Percentiles rank a stretch among this genome's conserved stretches.
phyloP scores from a whole-genome alignment of 2,888 invertebrate genomes.

The Gibbula magus region DNA sequence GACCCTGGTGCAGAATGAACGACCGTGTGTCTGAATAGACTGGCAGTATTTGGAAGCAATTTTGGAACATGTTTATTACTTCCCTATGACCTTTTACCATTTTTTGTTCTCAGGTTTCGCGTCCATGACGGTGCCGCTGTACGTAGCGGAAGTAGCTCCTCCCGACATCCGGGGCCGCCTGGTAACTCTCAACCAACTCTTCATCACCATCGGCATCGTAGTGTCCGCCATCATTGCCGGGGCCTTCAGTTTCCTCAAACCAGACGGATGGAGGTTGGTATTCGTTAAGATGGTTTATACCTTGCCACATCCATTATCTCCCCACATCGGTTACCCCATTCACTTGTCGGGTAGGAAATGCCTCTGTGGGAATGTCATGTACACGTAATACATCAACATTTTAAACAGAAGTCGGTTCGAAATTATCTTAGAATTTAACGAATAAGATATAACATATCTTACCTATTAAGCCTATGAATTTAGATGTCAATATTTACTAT shows the following conservation, averaged over 20 bases:
- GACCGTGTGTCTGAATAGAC: too few relatives aligned
- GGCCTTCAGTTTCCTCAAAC: conserved; percentile 74
- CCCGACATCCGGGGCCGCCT: conserved; percentile 76
- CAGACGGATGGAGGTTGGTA: conserved; percentile 77
- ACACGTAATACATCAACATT: too few relatives aligned
- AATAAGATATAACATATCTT: too few relatives aligned
- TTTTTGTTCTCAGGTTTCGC: conserved; percentile 73
- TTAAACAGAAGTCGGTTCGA: too few relatives aligned
- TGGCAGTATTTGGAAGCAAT: too few relatives aligned
- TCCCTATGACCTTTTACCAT: background rate
- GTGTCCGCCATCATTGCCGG: conserved; percentile 76
- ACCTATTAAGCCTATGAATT: too few relatives aligned
- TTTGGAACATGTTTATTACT: too few relatives aligned
- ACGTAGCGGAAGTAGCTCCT: conserved; percentile 78
- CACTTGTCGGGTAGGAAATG: background rate
- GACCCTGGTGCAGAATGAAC: too few relatives aligned
- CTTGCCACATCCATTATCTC: too few relatives aligned
- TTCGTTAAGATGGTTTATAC: background rate
- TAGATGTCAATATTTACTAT: too few relatives aligned
- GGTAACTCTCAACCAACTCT: conserved; percentile 77
- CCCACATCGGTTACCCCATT: background rate
- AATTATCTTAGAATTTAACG: too few relatives aligned
- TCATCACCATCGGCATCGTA: conserved; percentile 77
- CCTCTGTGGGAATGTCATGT: background rate
- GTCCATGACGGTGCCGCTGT: conserved; percentile 79